A percentile compares a stretch with the other conserved stretches of the same genome.
Evolutionary conservation across 2,113 vertebrate species (phyloP).

Genomic region (Lophura nycthemera): DNA sequence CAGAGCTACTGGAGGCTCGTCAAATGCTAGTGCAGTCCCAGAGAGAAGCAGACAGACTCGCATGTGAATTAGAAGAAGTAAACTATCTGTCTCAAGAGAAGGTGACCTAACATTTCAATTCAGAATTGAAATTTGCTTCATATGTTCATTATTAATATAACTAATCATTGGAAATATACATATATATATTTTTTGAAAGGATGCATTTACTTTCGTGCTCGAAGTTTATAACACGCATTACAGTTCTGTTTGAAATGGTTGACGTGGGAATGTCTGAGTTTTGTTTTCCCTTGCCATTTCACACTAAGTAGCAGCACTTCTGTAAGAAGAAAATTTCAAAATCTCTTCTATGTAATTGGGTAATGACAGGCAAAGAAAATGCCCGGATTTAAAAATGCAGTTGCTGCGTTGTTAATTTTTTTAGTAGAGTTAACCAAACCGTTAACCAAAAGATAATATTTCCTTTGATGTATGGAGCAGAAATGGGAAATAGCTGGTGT

Average conservation of each 20-base stretch:
- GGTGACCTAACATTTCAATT: conserved; percentile 67
- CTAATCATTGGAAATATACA: too few relatives aligned
- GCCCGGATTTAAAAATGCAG: neutral
- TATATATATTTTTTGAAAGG: too few relatives aligned
- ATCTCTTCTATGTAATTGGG: neutral
- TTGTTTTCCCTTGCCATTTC: neutral
- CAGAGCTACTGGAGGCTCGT: conserved; percentile 77
- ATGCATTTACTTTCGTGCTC: neutral
- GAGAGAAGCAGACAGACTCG: conserved; percentile 73
- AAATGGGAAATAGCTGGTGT: neutral
- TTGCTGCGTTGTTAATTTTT: neutral
- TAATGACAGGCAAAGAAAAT: neutral
- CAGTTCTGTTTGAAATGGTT: neutral
- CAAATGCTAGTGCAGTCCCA: conserved; percentile 70
- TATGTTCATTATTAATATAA: neutral
- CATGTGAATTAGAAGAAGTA: conserved; percentile 76
- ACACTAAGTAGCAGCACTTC: neutral
- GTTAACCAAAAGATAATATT: neutral
- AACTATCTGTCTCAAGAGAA: conserved; percentile 78
- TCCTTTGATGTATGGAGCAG: neutral
- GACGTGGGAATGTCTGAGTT: neutral
- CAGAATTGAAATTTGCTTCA: neutral
- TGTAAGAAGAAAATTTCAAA: neutral
- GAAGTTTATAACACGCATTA: neutral
- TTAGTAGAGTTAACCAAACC: neutral